These are phyloP conservation scores for Neosalanx taihuensis DNA, from an alignment of 2,797 vertebrate genomes.

Conservation along the genomic window DNA sequence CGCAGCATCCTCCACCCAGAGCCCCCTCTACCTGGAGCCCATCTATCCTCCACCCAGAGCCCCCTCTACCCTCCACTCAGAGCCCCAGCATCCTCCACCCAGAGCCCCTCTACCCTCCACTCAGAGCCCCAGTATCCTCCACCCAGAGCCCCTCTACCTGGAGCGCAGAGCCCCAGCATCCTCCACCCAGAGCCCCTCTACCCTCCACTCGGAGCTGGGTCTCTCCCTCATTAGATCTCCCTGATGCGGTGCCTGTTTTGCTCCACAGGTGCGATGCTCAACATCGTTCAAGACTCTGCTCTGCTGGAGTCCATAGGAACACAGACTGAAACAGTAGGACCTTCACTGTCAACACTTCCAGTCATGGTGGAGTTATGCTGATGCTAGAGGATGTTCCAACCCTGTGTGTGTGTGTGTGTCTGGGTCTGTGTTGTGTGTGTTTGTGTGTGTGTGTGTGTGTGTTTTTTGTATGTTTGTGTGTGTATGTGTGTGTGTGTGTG, in stretches of 20 bases:
- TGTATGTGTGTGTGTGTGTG: too few relatives aligned
- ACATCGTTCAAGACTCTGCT: constrained; percentile 96
- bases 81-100: background rate
- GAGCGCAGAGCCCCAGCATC: background rate
- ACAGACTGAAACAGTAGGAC: constrained; percentile 88
- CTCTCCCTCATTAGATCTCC: background rate
- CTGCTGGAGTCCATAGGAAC: constrained; percentile 90
- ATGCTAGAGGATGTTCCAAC: too few relatives aligned
- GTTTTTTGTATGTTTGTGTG: too few relatives aligned
- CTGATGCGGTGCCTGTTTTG: background rate
- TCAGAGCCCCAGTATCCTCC: constrained; percentile 14
- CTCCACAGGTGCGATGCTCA: constrained; percentile 88
- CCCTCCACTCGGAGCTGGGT: background rate
- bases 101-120: background rate
- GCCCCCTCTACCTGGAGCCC: constrained; percentile 12
- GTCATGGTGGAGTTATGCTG: background rate
- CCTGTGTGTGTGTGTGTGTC: background rate
- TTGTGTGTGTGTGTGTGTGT: too few relatives aligned
- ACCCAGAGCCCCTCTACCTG: too few relatives aligned
- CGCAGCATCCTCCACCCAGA: background rate
- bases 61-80: background rate
- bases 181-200: constrained; percentile 15
- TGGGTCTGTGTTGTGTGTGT: background rate
- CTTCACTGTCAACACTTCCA: background rate
- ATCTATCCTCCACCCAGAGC: background rate